These are phyloP conservation scores for Bellardia bayeri DNA, from an alignment of 2,888 invertebrate species.

Conservation along the genomic window DNA sequence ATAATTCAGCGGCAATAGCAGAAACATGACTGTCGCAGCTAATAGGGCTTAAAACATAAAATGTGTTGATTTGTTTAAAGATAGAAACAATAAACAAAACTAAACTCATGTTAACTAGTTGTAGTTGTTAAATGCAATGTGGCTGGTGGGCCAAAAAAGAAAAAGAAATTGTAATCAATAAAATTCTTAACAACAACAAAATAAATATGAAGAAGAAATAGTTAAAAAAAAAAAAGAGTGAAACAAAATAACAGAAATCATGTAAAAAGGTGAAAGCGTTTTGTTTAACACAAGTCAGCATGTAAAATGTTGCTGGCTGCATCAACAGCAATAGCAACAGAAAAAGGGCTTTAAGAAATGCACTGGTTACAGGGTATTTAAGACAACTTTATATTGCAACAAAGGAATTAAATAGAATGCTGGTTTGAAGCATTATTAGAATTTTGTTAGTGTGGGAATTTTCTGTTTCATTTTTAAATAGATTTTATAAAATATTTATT, in stretches of 20 bases:
- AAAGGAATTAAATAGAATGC: conserved; percentile 7
- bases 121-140: conserved; percentile 30
- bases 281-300: not conserved
- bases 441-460: conserved; percentile 38
- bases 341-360: not conserved
- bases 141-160: not conserved
- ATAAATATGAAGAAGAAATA: not conserved
- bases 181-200: conserved; percentile 33
- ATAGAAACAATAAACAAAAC: too few species aligned
- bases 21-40: not conserved
- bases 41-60: not conserved
- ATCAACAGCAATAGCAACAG: not conserved
- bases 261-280: conserved; percentile 54
- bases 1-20: not conserved
- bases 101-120: not conserved
- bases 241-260: not conserved
- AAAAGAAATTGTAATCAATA: conserved; percentile 33
- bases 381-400: not conserved
- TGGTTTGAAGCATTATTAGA: conserved; percentile 20
- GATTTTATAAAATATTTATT: not conserved
- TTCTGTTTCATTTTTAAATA: not conserved
- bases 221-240: not conserved
- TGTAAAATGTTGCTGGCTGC: conserved; percentile 6
- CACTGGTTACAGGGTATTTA: conserved; percentile 19
- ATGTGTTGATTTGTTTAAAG: conserved; percentile 34